A percentile compares a stretch with the other conserved stretches of the same genome.
Evolutionary conservation across 2,113 vertebrate genomes (phyloP).

Genomic region (Galemys pyrenaicus): DNA sequence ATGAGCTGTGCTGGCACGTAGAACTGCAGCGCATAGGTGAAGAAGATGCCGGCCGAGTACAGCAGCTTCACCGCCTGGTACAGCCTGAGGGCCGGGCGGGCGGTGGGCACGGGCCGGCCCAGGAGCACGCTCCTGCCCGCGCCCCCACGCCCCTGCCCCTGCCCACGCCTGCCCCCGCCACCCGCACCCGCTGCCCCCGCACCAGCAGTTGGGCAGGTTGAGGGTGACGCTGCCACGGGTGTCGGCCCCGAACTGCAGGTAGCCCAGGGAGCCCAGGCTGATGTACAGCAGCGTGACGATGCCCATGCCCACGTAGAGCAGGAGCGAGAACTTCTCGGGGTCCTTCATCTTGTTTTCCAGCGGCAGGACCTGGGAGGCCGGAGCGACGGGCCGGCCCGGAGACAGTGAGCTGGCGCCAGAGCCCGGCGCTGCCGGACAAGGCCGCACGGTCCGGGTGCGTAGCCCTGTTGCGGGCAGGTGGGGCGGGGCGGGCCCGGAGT

Average conservation of each 20-base stretch:
- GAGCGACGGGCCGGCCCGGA: background rate
- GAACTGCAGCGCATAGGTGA: slow-evolving; percentile 97
- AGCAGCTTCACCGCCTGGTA: slow-evolving; percentile 97
- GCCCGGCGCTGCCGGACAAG: too few relatives aligned
- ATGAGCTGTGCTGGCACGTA: slow-evolving; percentile 96
- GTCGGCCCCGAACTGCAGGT: slow-evolving; percentile 90
- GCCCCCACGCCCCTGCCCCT: too few relatives aligned
- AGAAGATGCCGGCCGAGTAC: slow-evolving; percentile 95
- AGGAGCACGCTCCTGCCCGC: slow-evolving; percentile 83
- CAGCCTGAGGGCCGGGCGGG: slow-evolving; percentile 84
- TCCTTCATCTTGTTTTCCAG: slow-evolving; percentile 98
- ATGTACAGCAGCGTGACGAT: slow-evolving; percentile 93
- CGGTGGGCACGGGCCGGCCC: too few relatives aligned
- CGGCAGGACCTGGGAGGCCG: slow-evolving; percentile 90
- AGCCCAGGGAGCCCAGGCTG: slow-evolving; percentile 92
- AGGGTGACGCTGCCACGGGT: slow-evolving; percentile 95
- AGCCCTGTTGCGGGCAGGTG: too few relatives aligned
- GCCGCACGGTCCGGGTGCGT: too few relatives aligned
- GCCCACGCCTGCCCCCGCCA: too few relatives aligned
- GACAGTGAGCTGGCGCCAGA: too few relatives aligned
- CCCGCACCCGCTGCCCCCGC: too few relatives aligned
- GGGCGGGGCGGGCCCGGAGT: background rate
- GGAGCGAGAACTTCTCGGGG: slow-evolving; percentile 88
- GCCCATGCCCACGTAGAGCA: slow-evolving; percentile 94
- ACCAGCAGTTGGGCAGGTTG: slow-evolving; percentile 98